These are phyloP conservation scores for Drosophila nr. fundita DNA, from an alignment of 2,888 invertebrate genomes.

Conservation along the genomic window DNA sequence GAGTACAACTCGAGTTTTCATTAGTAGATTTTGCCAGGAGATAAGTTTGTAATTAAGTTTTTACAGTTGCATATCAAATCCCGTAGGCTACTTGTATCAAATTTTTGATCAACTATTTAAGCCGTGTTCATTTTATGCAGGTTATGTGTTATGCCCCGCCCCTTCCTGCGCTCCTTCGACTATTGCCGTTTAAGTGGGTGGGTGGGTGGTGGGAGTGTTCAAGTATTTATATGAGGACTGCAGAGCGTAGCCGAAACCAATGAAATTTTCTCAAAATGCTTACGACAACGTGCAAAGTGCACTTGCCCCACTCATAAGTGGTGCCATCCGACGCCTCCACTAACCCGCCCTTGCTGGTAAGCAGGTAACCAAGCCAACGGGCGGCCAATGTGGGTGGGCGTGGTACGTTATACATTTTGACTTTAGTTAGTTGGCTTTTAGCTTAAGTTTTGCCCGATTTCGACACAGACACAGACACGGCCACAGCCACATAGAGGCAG, in stretches of 20 bases:
- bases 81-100: conserved; percentile 62
- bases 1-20: neutral
- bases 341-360: neutral
- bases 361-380: conserved; percentile 6
- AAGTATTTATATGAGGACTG: conserved; percentile 70
- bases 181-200: conserved; percentile 28
- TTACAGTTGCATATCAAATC: conserved; percentile 48
- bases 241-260: conserved; percentile 74
- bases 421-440: conserved; percentile 73
- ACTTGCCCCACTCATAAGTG: conserved; percentile 63
- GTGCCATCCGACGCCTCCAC: conserved; percentile 1
- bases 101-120: conserved; percentile 69
- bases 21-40: neutral
- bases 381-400: conserved; percentile 40
- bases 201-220: conserved; percentile 44
- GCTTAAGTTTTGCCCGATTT: conserved; percentile 65
- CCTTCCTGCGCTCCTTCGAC: neutral
- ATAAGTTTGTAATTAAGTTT: neutral
- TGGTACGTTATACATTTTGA: conserved; percentile 57
- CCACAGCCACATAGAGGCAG: conserved; percentile 30
- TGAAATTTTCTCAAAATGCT: conserved; percentile 76
- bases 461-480: conserved; percentile 37
- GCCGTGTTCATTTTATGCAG: conserved; percentile 55
- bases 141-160: conserved; percentile 10
- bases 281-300: conserved; percentile 76